phyloP scores from a whole-genome alignment of 2,888 invertebrate genomes.

The Tribolium freemani region DNA sequence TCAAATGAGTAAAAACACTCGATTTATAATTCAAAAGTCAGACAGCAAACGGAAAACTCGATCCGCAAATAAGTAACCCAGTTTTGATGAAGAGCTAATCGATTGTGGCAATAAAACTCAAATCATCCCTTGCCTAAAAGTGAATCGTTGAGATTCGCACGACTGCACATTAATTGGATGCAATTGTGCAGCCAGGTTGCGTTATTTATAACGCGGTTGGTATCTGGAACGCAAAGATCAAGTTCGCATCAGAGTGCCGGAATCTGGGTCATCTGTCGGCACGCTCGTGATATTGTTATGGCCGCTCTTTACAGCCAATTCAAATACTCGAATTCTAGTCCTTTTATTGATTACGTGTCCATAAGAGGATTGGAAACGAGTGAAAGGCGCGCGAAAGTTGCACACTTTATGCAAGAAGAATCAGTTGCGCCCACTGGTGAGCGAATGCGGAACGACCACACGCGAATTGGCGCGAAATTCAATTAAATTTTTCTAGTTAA shows the following conservation, averaged over 20 bases:
- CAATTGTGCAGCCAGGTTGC: slow-evolving; percentile 19
- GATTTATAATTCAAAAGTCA: too few relatives aligned
- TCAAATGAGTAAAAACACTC: too few relatives aligned
- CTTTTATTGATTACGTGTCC: slow-evolving; percentile 3
- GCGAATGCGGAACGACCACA: background rate
- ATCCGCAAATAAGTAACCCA: too few relatives aligned
- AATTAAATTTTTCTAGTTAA: background rate
- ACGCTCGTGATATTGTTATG: slow-evolving; percentile 29
- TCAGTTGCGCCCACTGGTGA: background rate
- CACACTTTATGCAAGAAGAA: background rate
- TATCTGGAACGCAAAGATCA: slow-evolving; percentile 48
- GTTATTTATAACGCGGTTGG: slow-evolving; percentile 39
- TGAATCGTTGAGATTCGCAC: background rate
- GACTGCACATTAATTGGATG: background rate
- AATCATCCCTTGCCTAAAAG: background rate
- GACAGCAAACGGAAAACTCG: too few relatives aligned
- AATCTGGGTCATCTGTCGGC: slow-evolving; percentile 47
- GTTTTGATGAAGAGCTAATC: too few relatives aligned
- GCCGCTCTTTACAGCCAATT: slow-evolving; percentile 14
- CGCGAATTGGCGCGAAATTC: background rate
- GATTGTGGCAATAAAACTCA: background rate
- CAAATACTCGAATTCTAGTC: background rate
- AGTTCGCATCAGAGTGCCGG: slow-evolving; percentile 44
- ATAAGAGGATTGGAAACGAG: background rate
- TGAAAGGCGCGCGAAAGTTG: background rate